Percentiles rank a stretch among this genome's conserved stretches.
These are phyloP conservation scores for Orycteropus afer DNA, from an alignment of 2,113 vertebrate genomes.

Conservation along the genomic window DNA sequence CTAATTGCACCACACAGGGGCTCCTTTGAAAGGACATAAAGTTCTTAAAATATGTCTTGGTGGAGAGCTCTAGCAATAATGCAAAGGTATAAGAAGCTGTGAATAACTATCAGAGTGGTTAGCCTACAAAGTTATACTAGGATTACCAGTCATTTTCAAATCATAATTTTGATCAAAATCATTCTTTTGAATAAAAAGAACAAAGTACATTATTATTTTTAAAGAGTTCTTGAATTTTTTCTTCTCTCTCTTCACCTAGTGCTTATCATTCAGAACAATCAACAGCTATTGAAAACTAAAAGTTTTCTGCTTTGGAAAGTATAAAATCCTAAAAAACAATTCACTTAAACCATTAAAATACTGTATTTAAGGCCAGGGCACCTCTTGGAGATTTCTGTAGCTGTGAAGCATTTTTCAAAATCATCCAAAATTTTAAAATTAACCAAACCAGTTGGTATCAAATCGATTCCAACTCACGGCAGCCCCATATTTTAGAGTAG, in stretches of 20 bases:
- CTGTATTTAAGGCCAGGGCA: slow-evolving; percentile 16
- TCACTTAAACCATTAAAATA: slow-evolving; percentile 44
- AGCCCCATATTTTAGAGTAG: no score
- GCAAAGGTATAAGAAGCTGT: background rate
- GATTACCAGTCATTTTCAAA: slow-evolving; percentile 9
- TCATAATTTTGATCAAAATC: background rate
- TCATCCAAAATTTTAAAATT: background rate
- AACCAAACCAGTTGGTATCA: no score
- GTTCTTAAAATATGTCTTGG: background rate
- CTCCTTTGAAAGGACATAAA: slow-evolving; percentile 16
- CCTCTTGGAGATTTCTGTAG: slow-evolving; percentile 32
- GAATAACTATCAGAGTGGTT: background rate
- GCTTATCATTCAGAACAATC: slow-evolving; percentile 25
- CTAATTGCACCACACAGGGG: background rate
- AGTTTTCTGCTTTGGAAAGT: slow-evolving; percentile 31
- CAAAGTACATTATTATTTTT: background rate
- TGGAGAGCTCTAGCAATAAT: background rate
- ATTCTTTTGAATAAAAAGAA: slow-evolving; percentile 26
- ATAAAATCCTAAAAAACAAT: slow-evolving; percentile 48
- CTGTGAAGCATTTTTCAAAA: slow-evolving; percentile 12
- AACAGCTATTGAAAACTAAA: background rate
- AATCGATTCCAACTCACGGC: no score
- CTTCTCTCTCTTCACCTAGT: slow-evolving; percentile 26
- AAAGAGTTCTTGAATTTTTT: background rate
- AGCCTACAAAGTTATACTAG: background rate